Base-by-base conservation (phyloP, 2,888 invertebrate genomes). In the Epirrita christyi region DNA sequence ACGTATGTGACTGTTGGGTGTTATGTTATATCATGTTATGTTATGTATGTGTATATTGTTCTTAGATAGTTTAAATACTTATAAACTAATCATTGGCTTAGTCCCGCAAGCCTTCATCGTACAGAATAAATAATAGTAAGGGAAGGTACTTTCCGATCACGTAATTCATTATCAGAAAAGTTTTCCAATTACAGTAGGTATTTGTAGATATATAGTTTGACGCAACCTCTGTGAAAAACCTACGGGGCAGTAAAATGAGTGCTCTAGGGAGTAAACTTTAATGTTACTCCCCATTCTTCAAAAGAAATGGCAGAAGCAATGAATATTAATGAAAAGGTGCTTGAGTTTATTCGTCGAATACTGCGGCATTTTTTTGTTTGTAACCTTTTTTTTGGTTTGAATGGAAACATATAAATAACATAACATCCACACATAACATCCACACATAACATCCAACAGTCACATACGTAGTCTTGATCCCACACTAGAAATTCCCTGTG, bases 131-230 rank as follows among this genome's bases (percentile, higher is more conserved):
- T 7, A 13, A 44, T 8, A 36, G 37, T 9, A 43, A 4, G 8
- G 14, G 15, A 11, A 4, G 7, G 8, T 34, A 45, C 32, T 21
- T 34, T 27, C 34, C 9, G 6, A 29, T 55, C 55, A 55, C 55
- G 55, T 50, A 46, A 50, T 46, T 45, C 45, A 56, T 48, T 55
- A 46, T 43, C 36, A 36, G 36, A 36, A 49, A 56, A 56, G 45
- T 56, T 56, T 50, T 56, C 46, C 55, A 56, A 56, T 56, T 50
- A 55, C 55, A 45, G 29, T 21, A 21, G 21, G 21, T 44, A 40
- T 32, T 49, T 34, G 32, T n/a, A 46, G 48, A 40, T 44, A 44
- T 32, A 49, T 49, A 44, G 55, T 55, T 55, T 7, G 45, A 42
- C 38, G 21, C 8, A 11, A 21, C 9, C 11, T 27, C 6, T 9